phyloP scores from a whole-genome alignment of 2,888 invertebrate species.

The Fragum fragum region DNA sequence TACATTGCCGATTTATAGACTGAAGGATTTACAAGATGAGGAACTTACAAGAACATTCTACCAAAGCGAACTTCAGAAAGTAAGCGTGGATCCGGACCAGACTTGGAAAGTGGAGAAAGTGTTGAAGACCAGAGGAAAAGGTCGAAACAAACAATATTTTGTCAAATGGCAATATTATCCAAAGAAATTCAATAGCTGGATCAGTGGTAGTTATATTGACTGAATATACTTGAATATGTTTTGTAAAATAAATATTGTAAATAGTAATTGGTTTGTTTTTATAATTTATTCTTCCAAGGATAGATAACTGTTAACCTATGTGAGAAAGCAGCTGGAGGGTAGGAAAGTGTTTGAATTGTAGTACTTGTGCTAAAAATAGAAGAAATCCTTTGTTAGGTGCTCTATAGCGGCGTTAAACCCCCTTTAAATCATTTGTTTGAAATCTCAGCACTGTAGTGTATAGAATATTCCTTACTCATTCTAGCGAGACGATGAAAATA shows the following conservation, averaged over 20 bases:
- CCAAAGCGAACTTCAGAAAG: conserved; percentile 57
- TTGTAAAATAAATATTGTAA: not conserved
- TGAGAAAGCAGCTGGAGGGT: too few relatives aligned
- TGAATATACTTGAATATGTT: not conserved
- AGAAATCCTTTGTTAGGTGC: too few relatives aligned
- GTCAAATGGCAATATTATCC: conserved; percentile 68
- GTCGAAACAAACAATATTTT: conserved; percentile 58
- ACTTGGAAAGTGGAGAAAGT: conserved; percentile 59
- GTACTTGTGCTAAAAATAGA: too few relatives aligned
- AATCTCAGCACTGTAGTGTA: too few relatives aligned
- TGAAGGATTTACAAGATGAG: conserved; percentile 51
- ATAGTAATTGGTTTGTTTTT: too few relatives aligned
- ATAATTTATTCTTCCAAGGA: too few relatives aligned
- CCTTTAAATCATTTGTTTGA: too few relatives aligned
- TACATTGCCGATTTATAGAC: conserved; percentile 50
- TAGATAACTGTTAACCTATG: too few relatives aligned
- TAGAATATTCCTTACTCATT: too few relatives aligned
- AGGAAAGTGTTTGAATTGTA: too few relatives aligned
- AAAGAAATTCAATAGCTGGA: conserved; percentile 63
- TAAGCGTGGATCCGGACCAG: conserved; percentile 44
- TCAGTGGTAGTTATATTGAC: conserved; percentile 51
- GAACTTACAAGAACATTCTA: conserved; percentile 65
- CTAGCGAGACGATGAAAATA: too few relatives aligned
- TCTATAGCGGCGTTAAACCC: too few relatives aligned
- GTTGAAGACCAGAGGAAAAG: conserved; percentile 59